Percentiles rank a stretch among this genome's conserved stretches.
Evolutionary conservation across 2,888 invertebrate species (phyloP).

Genomic region (Candidula unifasciata): DNA sequence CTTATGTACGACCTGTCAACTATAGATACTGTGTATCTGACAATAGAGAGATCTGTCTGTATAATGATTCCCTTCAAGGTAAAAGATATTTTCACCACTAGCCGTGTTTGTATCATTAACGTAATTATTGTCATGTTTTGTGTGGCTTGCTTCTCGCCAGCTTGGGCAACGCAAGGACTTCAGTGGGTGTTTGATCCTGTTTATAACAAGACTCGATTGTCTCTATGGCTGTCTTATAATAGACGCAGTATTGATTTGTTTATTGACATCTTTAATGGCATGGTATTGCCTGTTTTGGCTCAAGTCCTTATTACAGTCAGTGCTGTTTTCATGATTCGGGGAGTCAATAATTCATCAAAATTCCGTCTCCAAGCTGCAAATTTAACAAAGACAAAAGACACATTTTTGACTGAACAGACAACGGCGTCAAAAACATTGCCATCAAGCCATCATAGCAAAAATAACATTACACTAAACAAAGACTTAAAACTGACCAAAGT

Average conservation of each 20-base stretch:
- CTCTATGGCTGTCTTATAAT: background rate
- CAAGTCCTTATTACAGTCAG: too few relatives aligned
- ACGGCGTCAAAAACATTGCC: background rate
- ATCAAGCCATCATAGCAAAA: background rate
- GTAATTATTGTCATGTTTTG: background rate
- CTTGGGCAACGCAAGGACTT: background rate
- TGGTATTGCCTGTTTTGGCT: too few relatives aligned
- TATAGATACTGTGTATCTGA: background rate
- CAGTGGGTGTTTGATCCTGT: background rate
- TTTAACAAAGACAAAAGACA: too few relatives aligned
- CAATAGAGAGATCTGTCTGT: background rate
- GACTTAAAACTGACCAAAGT: constrained; percentile 1
- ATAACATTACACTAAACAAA: background rate
- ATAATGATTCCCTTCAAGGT: background rate
- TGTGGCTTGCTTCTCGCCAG: background rate
- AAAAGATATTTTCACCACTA: background rate
- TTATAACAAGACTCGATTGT: background rate
- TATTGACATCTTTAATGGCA: background rate
- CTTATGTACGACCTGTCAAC: background rate
- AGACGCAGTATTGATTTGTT: background rate
- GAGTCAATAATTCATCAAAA: too few relatives aligned
- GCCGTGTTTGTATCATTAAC: background rate
- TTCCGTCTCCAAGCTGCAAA: too few relatives aligned
- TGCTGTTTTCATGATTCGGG: too few relatives aligned
- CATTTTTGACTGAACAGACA: background rate